Percentiles rank a stretch among this genome's conserved stretches.
Evolutionary conservation across 2,797 vertebrate genomes (phyloP).

Genomic region (Syndactyla subalaris): DNA sequence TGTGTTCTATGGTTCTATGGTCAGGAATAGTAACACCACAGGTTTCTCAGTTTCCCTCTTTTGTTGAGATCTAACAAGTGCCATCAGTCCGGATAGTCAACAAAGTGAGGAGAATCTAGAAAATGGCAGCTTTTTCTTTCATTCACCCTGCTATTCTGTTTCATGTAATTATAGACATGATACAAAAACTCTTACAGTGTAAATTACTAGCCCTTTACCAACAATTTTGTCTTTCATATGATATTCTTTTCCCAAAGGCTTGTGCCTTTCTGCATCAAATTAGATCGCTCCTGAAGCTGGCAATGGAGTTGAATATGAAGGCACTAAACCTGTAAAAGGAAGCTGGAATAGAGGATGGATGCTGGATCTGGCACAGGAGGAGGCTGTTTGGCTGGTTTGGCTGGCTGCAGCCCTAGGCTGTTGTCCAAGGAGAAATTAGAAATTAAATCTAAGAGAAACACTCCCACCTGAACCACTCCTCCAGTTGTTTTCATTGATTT

Average conservation of each 20-base stretch:
- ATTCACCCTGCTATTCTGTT: not conserved
- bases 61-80: not conserved
- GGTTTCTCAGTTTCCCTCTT: not conserved
- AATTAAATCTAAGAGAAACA: not conserved
- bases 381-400: not conserved
- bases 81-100: not conserved
- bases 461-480: not conserved
- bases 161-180: not conserved
- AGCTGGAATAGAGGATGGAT: not conserved
- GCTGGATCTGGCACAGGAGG: not conserved
- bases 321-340: not conserved
- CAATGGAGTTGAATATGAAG: not conserved
- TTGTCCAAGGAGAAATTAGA: conserved; percentile 5
- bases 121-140: not conserved
- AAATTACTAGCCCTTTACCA: not conserved
- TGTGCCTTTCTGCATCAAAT: not conserved
- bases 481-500: not conserved
- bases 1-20: not conserved
- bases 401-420: conserved; percentile 3
- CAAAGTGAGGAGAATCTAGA: not conserved
- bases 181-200: not conserved
- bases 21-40: not conserved
- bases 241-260: not conserved
- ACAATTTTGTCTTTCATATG: not conserved
- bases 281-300: not conserved